Conservation (phyloP, 2,888 invertebrate genomes). For the Anoplius nigerrimus region DNA sequence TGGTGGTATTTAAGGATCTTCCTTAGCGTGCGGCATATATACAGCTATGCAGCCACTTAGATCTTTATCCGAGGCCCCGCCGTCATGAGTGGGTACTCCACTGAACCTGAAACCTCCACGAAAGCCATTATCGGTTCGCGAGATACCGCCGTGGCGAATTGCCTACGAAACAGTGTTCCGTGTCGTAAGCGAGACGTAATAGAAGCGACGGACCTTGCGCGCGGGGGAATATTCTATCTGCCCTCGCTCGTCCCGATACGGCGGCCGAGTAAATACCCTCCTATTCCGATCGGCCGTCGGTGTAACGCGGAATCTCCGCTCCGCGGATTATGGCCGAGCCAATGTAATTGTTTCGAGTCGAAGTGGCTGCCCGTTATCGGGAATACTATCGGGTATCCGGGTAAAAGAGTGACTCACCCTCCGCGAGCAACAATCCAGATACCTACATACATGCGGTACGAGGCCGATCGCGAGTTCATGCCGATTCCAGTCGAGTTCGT, state of each 20-base stretch:
- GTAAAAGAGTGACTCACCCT: too few relatives aligned
- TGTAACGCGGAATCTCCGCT: too few relatives aligned
- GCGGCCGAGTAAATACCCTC: too few relatives aligned
- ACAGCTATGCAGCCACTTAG: conserved; percentile 56
- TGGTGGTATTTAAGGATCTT: conserved; percentile 61
- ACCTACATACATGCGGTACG: conserved; percentile 5
- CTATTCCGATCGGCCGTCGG: too few relatives aligned
- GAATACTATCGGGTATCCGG: too few relatives aligned
- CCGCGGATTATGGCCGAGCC: too few relatives aligned
- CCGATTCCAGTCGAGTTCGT: conserved; percentile 36
- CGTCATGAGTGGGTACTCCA: conserved; percentile 56
- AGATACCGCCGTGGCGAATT: conserved; percentile 48
- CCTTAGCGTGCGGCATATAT: conserved; percentile 49
- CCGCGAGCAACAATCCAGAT: background rate
- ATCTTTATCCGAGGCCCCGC: conserved; percentile 57
- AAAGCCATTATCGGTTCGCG: conserved; percentile 55
- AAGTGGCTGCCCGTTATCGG: too few relatives aligned
- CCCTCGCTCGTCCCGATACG: background rate
- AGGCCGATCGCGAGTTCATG: conserved; percentile 40
- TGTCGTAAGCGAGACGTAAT: conserved; percentile 45
- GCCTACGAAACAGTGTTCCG: conserved; percentile 46
- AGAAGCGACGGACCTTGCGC: conserved; percentile 14
- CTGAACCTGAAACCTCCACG: conserved; percentile 57
- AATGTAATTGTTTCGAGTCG: too few relatives aligned
- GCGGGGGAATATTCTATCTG: conserved; percentile 27